Evolutionary conservation across 2,797 vertebrate genomes (phyloP), one percentile per base, ranked within the genome.

Genomic region (Todus mexicanus): DNA sequence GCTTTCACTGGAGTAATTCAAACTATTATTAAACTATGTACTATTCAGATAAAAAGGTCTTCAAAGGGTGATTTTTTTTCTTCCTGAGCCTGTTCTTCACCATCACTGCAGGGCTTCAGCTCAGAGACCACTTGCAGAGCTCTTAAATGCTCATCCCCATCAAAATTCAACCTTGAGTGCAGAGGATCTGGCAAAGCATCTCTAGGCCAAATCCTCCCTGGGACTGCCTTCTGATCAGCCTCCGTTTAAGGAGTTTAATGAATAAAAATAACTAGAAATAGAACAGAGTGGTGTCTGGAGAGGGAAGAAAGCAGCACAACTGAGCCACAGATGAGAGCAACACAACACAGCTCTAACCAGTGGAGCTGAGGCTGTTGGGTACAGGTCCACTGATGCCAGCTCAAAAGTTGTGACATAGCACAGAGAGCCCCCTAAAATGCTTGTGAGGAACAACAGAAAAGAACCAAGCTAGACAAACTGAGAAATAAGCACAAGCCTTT

Each of bases 21-120:
- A 96, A 94, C 84, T 89, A 94, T 94, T 95, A 94, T 94, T 97
- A 95, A 97, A 87, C 94, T 80, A 91, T 71, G 79, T 83, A 96
- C 87, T 91, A 60, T 91, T 95, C 93, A 43, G 21, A 72, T 93
- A 84, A 94, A 94, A 96, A 94, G 91, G 71, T 66, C 68, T 92
- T 93, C 78, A 73, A 91, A 90, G 71, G 53, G 26, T 53, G 27
- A 1, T 10, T 11, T 68, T 93, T 94, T 95, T 80, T 9, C 61
- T 93, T 88, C 66, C 71, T 40, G 68, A 87, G 59, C 50, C 51
- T 42, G n/a, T 80, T 93, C 56, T 45, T 87, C 50, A 42, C 54
- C 21, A 13, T 64, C 43, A 31, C 68, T 59, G 45, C 77, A 90
- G 51, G 64, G 25, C 63, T 90, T 50, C 64, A 72, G 54, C 63